Conservation (phyloP, 2,888 invertebrate genomes). For the Saturnia pavonia region DNA sequence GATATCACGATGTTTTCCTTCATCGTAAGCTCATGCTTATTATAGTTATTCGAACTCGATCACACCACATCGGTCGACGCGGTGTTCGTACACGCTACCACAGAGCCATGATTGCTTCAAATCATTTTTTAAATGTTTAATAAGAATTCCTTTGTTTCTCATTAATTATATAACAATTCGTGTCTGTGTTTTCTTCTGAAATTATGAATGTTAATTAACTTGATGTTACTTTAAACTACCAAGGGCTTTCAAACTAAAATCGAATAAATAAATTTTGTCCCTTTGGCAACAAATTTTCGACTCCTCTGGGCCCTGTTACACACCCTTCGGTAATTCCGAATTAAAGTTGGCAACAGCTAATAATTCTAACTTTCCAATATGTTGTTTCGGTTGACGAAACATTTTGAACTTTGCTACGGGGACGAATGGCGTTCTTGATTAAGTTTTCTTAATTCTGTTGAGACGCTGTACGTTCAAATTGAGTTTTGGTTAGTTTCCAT, state of each 20-base stretch:
- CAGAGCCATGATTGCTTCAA: too few relatives aligned
- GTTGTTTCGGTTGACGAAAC: slow-evolving; percentile 43
- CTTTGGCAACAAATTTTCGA: slow-evolving; percentile 56
- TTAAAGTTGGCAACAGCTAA: slow-evolving; percentile 52
- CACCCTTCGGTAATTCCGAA: slow-evolving; percentile 53
- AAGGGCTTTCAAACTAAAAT: slow-evolving; percentile 22
- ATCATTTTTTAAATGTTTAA: neutral
- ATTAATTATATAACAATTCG: neutral
- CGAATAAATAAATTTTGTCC: slow-evolving; percentile 50
- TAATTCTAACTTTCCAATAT: slow-evolving; percentile 59
- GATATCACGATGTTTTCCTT: too few relatives aligned
- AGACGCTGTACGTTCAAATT: slow-evolving; percentile 25
- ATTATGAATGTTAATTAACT: slow-evolving; percentile 9
- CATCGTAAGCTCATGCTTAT: too few relatives aligned
- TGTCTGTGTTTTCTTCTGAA: neutral
- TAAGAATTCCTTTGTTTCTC: neutral
- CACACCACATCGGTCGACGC: too few relatives aligned
- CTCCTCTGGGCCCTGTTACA: slow-evolving; percentile 55
- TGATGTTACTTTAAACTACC: slow-evolving; percentile 21
- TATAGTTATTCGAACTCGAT: too few relatives aligned
- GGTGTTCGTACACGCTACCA: too few relatives aligned
- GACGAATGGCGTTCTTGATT: slow-evolving; percentile 30
- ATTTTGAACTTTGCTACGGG: slow-evolving; percentile 24
- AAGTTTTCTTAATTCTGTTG: slow-evolving; percentile 38
- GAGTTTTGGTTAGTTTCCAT: slow-evolving; percentile 13